These are phyloP conservation scores for Psix sp. DNA, from an alignment of 1,140 invertebrate species.

Conservation along the genomic window DNA sequence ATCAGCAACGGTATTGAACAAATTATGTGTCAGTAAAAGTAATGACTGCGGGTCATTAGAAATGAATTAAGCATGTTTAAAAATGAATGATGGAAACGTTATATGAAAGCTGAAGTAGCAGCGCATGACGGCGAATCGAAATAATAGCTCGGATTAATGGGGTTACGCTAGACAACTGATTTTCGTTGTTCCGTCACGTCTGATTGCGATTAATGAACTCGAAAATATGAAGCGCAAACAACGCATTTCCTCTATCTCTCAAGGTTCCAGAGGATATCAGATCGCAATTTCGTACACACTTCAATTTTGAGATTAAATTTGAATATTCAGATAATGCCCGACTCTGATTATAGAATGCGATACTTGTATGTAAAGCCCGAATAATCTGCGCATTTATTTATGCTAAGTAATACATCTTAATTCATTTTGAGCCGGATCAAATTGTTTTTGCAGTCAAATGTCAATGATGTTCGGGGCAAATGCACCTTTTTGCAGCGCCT, in stretches of 20 bases:
- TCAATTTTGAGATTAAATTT: conserved; percentile 24
- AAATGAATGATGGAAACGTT: conserved; percentile 44
- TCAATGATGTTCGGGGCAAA: too few relatives aligned
- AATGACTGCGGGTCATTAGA: conserved; percentile 44
- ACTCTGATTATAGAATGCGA: conserved; percentile 1
- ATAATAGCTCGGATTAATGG: conserved; percentile 45
- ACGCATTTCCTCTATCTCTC: conserved; percentile 6
- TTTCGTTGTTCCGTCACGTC: conserved; percentile 14
- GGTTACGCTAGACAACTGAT: conserved; percentile 27
- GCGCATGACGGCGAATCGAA: conserved; percentile 28
- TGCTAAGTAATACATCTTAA: conserved; percentile 5
- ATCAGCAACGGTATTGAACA: conserved; percentile 28
- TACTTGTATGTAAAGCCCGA: neutral
- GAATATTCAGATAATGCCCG: conserved; percentile 3
- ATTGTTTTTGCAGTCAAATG: neutral
- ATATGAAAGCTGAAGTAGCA: conserved; percentile 17
- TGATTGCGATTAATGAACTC: conserved; percentile 20
- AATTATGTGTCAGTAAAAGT: conserved; percentile 44
- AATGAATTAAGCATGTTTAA: conserved; percentile 46
- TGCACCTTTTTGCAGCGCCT: too few relatives aligned
- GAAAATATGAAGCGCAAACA: neutral
- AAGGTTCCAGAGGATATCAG: conserved; percentile 23
- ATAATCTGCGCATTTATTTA: conserved; percentile 4
- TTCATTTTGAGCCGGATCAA: conserved; percentile 6
- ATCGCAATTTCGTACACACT: conserved; percentile 18